These are phyloP conservation scores for Alexandromys fortis DNA, from an alignment of 2,113 vertebrate genomes.

Conservation along the genomic window DNA sequence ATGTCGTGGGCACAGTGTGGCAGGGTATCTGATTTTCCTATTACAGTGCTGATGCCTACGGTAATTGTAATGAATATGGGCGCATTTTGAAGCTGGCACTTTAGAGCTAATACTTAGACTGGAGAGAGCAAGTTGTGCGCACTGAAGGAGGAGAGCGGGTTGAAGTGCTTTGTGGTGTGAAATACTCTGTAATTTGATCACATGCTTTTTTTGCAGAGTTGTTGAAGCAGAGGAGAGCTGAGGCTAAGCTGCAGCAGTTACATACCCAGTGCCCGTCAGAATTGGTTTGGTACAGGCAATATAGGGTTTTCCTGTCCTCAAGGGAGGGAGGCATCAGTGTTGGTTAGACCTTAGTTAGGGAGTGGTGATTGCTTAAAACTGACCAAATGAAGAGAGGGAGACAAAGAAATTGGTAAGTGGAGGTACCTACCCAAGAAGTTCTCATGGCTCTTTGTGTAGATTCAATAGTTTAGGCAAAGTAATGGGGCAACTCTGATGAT, in stretches of 20 bases:
- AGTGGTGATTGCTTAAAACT: constrained; percentile 47
- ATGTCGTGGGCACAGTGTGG: neutral
- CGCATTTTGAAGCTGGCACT: neutral
- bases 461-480: neutral
- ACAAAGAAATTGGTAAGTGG: constrained; percentile 61
- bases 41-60: neutral
- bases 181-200: constrained; percentile 55
- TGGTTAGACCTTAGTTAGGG: constrained; percentile 69
- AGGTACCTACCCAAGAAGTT: constrained; percentile 49
- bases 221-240: constrained; percentile 76
- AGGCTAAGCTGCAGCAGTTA: constrained; percentile 67
- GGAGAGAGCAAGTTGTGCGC: neutral
- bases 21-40: neutral
- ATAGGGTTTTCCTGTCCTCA: constrained; percentile 51
- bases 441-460: neutral
- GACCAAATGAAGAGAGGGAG: constrained; percentile 62
- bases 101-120: neutral
- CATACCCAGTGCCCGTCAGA: constrained; percentile 64
- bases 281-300: constrained; percentile 72
- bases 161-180: neutral
- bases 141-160: neutral
- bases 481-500: neutral
- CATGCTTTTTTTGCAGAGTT: constrained; percentile 78
- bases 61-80: neutral
- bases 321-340: constrained; percentile 55